Evolutionary conservation across 2,888 invertebrate species (phyloP), one percentile per base, ranked within the genome.

Genomic region (Cremastinae sp.): DNA sequence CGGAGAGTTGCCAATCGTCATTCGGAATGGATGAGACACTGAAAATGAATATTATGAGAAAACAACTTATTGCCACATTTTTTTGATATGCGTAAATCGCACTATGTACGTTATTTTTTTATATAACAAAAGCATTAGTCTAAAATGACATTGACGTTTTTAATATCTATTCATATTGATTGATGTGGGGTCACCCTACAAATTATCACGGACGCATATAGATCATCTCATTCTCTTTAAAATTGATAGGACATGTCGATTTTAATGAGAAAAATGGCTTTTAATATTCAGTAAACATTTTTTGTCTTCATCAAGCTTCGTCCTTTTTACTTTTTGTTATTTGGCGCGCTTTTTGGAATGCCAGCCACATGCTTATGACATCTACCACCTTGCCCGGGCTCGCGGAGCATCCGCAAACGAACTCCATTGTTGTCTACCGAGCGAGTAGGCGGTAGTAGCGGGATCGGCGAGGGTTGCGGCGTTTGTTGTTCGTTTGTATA

Each of bases 401-500:
- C 41, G 53, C 43, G 43, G 51, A 59, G 39, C 64, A 61, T 73
- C 65, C 76, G 41, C 51, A 35, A 68, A 72, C 69, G 59, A 45
- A 73, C 59, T 76, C 73, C 73, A 76, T 76, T 76, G 76, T 76
- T 73, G 73, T 76, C 76, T 73, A 76, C 64, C 65, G 41, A 53
- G 53, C 53, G 65, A 53, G 59, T 28, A 28, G 28, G 28, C 5
- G 28, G 2, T n/a, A n/a, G 5, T 5, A 5, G 55, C 12, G 22
- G 12, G 41, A n/a, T n/a, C n/a, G 12, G 41, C 37, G 68, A 66
- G 72, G 68, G 62, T 69, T 59, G 66, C 37, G 28, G 75, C 62
- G 73, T 76, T 76, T 76, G 76, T 73, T 73, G 73, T 76, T 69
- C 69, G 76, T 76, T 76, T 69, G 69, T 73, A 76, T 56, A 65